A percentile compares a stretch with the other conserved stretches of the same genome.
Evolutionary conservation across 2,888 invertebrate species (phyloP).

Genomic region (Germaria angustata): DNA sequence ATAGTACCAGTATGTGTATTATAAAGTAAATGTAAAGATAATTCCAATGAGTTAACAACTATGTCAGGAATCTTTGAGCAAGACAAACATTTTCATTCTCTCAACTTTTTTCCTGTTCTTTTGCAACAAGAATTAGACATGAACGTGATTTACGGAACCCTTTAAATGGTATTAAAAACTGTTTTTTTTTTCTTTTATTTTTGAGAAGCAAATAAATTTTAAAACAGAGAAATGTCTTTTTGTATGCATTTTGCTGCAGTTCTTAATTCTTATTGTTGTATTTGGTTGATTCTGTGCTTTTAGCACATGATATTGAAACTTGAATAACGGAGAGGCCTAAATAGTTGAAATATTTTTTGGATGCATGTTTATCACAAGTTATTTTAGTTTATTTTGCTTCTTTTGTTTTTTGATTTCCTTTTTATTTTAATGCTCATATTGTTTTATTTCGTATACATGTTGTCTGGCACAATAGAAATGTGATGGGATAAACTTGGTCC

Average conservation of each 20-base stretch:
- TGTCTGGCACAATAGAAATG: conserved; percentile 10
- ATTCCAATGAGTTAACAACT: conserved; percentile 76
- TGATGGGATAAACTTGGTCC: background rate
- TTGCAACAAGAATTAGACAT: conserved; percentile 76
- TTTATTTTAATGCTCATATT: conserved; percentile 27
- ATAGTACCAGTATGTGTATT: too few species aligned
- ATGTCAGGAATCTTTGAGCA: conserved; percentile 74
- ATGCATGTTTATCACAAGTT: conserved; percentile 58
- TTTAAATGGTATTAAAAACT: conserved; percentile 71
- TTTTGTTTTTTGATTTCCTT: background rate
- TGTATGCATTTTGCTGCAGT: conserved; percentile 14
- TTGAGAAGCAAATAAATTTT: conserved; percentile 42
- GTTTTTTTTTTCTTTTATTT: conserved; percentile 4
- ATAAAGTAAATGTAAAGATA: conserved; percentile 62
- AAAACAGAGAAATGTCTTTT: conserved; percentile 39
- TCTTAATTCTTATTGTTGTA: conserved; percentile 2
- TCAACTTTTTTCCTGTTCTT: conserved; percentile 30
- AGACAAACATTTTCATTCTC: conserved; percentile 65
- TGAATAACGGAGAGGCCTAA: conserved; percentile 67
- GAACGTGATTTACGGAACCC: conserved; percentile 80
- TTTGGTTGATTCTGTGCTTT: conserved; percentile 17
- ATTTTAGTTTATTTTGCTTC: conserved; percentile 31
- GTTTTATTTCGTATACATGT: background rate
- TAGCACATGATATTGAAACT: conserved; percentile 62
- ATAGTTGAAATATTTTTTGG: conserved; percentile 63